These are phyloP conservation scores for Cinara cedri DNA, from an alignment of 2,888 invertebrate genomes.

Conservation along the genomic window DNA sequence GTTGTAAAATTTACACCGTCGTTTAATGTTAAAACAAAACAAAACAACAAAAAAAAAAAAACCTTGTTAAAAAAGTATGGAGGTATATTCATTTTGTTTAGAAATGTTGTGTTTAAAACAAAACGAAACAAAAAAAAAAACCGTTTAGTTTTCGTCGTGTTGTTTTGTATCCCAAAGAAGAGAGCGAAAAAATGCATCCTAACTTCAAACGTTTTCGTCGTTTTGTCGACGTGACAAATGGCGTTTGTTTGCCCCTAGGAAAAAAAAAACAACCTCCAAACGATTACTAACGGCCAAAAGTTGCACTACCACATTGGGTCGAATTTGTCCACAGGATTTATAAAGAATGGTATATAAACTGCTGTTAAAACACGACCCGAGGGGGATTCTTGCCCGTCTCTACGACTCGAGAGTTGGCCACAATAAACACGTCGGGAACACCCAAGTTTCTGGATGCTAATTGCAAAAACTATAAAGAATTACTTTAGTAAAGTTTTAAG, in stretches of 20 bases:
- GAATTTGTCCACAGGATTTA: conserved; percentile 55
- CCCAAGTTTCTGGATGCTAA: conserved; percentile 46
- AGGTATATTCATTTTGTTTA: background rate
- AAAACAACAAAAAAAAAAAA: no score
- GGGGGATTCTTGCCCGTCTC: conserved; percentile 31
- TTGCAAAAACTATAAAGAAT: conserved; percentile 46
- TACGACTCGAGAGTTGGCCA: conserved; percentile 33
- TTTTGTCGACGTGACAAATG: conserved; percentile 56
- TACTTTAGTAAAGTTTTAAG: conserved; percentile 45
- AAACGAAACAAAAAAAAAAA: conserved; percentile 27
- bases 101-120: conserved; percentile 29
- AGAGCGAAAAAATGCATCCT: conserved; percentile 27
- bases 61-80: background rate
- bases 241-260: conserved; percentile 47
- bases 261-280: conserved; percentile 43
- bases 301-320: conserved; percentile 41
- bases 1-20: background rate
- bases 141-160: conserved; percentile 40
- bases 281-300: conserved; percentile 56
- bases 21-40: background rate
- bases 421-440: conserved; percentile 51
- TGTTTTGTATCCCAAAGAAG: conserved; percentile 18
- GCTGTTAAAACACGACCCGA: conserved; percentile 52
- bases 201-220: conserved; percentile 53
- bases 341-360: conserved; percentile 54